These are phyloP conservation scores for Montipora capitata DNA, from an alignment of 92 coral and sea anemone species.

Conservation along the genomic window DNA sequence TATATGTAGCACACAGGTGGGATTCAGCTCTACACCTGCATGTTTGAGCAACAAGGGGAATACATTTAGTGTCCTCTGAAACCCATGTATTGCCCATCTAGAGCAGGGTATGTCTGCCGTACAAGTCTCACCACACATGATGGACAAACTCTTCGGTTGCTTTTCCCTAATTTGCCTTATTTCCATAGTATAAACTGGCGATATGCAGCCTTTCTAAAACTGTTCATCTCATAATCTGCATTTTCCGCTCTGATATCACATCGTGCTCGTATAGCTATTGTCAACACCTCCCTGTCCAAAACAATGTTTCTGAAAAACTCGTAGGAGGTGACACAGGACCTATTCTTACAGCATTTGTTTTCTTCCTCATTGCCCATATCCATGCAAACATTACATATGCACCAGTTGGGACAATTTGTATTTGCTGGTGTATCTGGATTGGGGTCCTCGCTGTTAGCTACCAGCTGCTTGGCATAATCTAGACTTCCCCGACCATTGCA, in stretches of 20 bases:
- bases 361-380: no score
- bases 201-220: constrained; percentile 62
- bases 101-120: constrained; percentile 20
- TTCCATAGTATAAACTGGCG: constrained; percentile 41
- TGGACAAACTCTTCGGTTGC: constrained; percentile 72
- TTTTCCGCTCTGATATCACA: constrained; percentile 77
- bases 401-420: no score
- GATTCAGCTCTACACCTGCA: neutral
- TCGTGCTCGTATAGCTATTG: constrained; percentile 72
- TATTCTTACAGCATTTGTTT: no score
- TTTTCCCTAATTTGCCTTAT: constrained; percentile 61
- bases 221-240: constrained; percentile 42
- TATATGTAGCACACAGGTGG: neutral
- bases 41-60: neutral
- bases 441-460: no score
- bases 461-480: constrained; percentile 54
- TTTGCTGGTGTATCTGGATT: no score
- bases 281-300: constrained; percentile 42
- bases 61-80: constrained; percentile 19
- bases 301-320: constrained; percentile 61
- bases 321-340: constrained; percentile 22
- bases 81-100: constrained; percentile 76
- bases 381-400: no score
- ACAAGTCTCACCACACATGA: constrained; percentile 64
- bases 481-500: constrained; percentile 68